These are phyloP conservation scores for Malurus leucopterus DNA, from an alignment of 2,797 vertebrate species.

Conservation along the genomic window DNA sequence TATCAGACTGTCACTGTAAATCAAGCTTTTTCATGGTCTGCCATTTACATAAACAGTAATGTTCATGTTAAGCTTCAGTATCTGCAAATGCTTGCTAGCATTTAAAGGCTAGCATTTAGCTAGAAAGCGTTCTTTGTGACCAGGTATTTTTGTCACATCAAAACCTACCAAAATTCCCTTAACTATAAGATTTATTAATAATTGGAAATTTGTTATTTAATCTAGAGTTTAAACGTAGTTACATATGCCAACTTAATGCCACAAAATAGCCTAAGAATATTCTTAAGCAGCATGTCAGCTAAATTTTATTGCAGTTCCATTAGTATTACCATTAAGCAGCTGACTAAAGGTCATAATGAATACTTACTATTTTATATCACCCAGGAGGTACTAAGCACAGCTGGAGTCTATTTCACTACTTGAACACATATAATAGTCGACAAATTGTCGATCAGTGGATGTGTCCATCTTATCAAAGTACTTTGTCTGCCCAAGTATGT, in stretches of 20 bases:
- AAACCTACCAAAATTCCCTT: neutral
- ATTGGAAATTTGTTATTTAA: conserved; percentile 41
- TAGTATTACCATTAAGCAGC: conserved; percentile 53
- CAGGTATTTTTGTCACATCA: neutral
- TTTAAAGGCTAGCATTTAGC: neutral
- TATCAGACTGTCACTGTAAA: neutral
- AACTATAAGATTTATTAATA: conserved; percentile 14
- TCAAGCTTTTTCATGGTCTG: neutral
- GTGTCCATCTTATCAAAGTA: conserved; percentile 13
- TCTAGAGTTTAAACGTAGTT: conserved; percentile 21
- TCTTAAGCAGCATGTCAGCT: conserved; percentile 37
- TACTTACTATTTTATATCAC: conserved; percentile 59
- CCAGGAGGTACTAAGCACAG: conserved; percentile 49
- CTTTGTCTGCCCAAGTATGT: conserved; percentile 6
- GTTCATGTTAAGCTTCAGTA: neutral
- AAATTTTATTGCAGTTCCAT: conserved; percentile 53
- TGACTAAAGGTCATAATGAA: conserved; percentile 63
- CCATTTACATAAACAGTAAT: neutral
- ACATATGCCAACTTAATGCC: conserved; percentile 28
- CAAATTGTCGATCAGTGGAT: conserved; percentile 36
- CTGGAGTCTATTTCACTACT: conserved; percentile 44
- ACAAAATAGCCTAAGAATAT: conserved; percentile 40
- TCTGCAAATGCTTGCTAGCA: neutral
- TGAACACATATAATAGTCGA: conserved; percentile 29
- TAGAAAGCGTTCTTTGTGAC: neutral